These are phyloP conservation scores for Carterocephalus palaemon DNA, from an alignment of 2,888 invertebrate species.

Conservation along the genomic window DNA sequence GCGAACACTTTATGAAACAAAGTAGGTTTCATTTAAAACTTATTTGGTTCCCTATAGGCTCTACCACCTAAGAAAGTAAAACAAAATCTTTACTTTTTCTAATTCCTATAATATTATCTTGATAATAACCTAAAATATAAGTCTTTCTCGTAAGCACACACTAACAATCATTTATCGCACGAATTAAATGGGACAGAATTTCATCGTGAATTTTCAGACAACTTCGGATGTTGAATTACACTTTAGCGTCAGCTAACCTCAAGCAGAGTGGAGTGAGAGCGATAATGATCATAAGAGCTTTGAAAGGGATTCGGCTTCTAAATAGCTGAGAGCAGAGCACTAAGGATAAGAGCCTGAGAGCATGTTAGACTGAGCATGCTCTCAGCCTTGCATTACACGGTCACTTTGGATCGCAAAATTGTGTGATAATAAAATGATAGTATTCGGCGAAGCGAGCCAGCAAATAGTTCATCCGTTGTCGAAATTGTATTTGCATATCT, in stretches of 20 bases:
- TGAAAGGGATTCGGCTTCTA: slow-evolving; percentile 8
- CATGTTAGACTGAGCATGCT: no score
- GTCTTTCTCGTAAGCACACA: not conserved
- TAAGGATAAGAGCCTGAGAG: no score
- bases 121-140: no score
- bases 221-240: not conserved
- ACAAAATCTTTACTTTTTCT: no score
- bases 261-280: slow-evolving; percentile 4
- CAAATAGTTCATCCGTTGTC: no score
- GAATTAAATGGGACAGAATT: not conserved
- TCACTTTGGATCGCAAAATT: not conserved
- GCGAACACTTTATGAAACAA: no score
- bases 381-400: slow-evolving; percentile 7
- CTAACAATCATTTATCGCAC: not conserved
- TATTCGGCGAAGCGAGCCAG: no score
- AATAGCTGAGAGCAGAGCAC: slow-evolving; percentile 12
- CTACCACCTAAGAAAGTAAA: no score
- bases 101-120: no score
- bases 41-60: no score
- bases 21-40: no score
- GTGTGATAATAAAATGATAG: not conserved
- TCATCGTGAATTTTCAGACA: not conserved
- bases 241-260: slow-evolving; percentile 5
- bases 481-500: no score
- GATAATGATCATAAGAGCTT: slow-evolving; percentile 13